Evolutionary conservation across 1,140 invertebrate species (phyloP).

Genomic region (Pogonomyrmex californicus): DNA sequence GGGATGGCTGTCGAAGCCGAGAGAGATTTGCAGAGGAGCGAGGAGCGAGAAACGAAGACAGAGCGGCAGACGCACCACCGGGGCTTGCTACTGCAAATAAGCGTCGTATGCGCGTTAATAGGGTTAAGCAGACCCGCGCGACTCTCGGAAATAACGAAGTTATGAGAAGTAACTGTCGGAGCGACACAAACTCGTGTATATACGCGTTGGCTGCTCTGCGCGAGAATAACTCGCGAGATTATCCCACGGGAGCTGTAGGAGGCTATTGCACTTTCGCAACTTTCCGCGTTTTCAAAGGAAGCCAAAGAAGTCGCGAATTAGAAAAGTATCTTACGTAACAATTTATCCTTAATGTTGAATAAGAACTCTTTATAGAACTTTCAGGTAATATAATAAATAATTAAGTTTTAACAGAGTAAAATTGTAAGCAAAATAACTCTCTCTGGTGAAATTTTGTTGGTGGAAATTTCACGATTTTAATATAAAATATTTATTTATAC

Average conservation of each 20-base stretch:
- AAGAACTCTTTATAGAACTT: neutral
- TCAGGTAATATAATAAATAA: neutral
- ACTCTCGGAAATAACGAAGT: slow-evolving; percentile 77
- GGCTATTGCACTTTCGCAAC: neutral
- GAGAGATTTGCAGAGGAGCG: slow-evolving; percentile 34
- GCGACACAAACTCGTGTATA: slow-evolving; percentile 57
- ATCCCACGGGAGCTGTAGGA: neutral
- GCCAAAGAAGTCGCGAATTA: neutral
- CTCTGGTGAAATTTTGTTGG: neutral
- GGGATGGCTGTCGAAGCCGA: slow-evolving; percentile 8
- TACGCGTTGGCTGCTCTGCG: slow-evolving; percentile 37
- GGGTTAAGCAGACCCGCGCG: slow-evolving; percentile 73
- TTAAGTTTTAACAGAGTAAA: neutral
- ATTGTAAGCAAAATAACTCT: neutral
- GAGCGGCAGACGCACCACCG: slow-evolving; percentile 16
- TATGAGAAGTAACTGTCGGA: slow-evolving; percentile 77
- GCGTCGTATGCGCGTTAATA: slow-evolving; percentile 75
- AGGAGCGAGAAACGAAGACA: slow-evolving; percentile 34
- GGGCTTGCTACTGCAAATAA: slow-evolving; percentile 71
- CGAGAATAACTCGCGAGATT: slow-evolving; percentile 57
- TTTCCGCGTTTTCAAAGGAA: neutral
- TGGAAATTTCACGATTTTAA: neutral
- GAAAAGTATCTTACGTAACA: neutral
- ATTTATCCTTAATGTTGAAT: neutral
- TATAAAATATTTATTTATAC: neutral